phyloP scores from a whole-genome alignment of 2,888 invertebrate species.

The Idaea straminata region DNA sequence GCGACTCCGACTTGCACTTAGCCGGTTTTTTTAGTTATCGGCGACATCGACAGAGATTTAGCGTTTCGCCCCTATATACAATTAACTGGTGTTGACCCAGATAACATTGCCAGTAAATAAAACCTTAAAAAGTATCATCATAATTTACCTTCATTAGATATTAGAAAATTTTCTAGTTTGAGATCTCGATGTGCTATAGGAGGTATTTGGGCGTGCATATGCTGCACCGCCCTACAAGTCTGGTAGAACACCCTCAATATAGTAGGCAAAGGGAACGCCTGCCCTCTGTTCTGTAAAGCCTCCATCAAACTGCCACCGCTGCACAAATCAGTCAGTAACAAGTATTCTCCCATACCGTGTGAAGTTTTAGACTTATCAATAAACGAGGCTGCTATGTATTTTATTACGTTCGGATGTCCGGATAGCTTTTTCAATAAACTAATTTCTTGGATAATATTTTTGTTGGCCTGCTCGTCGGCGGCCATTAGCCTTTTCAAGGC shows the following conservation, averaged over 20 bases:
- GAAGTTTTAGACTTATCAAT: conserved; percentile 88
- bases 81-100: too few relatives aligned
- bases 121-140: conserved; percentile 11
- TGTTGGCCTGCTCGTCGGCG: conserved; percentile 89
- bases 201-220: conserved; percentile 94
- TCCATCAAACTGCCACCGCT: conserved; percentile 89
- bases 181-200: conserved; percentile 98
- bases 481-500: conserved; percentile 94
- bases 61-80: too few relatives aligned
- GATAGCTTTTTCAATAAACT: conserved; percentile 92
- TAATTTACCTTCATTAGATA: conserved; percentile 87
- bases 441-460: conserved; percentile 90
- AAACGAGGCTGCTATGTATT: conserved; percentile 91
- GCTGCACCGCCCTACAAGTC: conserved; percentile 92
- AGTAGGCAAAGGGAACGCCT: conserved; percentile 83
- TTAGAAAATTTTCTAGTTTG: conserved; percentile 96
- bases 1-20: too few relatives aligned
- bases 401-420: conserved; percentile 95
- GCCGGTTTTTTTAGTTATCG: too few relatives aligned
- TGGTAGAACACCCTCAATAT: conserved; percentile 95
- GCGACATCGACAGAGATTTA: too few relatives aligned
- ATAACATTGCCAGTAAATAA: neutral
- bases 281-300: conserved; percentile 80
- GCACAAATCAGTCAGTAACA: conserved; percentile 95
- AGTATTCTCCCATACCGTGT: conserved; percentile 93